Base-by-base conservation (phyloP, 2,888 invertebrate species). In the Gisinianus flammeolus region DNA sequence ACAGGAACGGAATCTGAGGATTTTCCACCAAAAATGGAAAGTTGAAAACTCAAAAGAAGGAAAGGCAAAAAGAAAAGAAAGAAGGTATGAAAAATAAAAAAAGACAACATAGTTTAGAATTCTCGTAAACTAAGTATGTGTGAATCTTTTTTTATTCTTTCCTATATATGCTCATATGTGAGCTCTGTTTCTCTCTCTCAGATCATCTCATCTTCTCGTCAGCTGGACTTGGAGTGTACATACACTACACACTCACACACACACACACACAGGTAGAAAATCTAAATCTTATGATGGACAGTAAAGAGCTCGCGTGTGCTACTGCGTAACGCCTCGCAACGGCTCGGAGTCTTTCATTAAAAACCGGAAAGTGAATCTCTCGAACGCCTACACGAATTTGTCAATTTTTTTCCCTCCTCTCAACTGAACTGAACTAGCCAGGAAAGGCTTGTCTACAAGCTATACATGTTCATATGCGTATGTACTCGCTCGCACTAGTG, bases 301-400 rank as follows among this genome's bases (percentile, higher is more conserved):
- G 80, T 80, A 81, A 82, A 81, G 71, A 76, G 73, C 78, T 82
- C 78, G 82, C 82, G 81, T 82, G 82, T 81, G 82, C 82, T 82
- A 81, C 82, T 80, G 80, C 81, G 82, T 81, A 82, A 82, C 82
- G 82, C 82, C 82, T 82, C 79, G 74, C 69, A 68, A 73, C 76
- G 75, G 70, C 78, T 71, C 79, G 70, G 77, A 81, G 79, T 78
- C 81, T 80, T 79, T 80, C 81, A 81, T 81, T 81, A 81, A 80
- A 81, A 81, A 82, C 79, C 79, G 79, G 80, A 81, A 81, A 80
- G 79, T 82, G 80, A 81, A 82, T 80, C 78, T 78, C 79, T 78
- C 69, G 44, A 81, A 69, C 80, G 80, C 82, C 80, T 79, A 81
- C 80, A 80, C 79, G 81, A 82, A 82, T 82, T 82, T 82, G 82